Conservation (phyloP, 2,797 vertebrate species). For the Sebastes reedi region DNA sequence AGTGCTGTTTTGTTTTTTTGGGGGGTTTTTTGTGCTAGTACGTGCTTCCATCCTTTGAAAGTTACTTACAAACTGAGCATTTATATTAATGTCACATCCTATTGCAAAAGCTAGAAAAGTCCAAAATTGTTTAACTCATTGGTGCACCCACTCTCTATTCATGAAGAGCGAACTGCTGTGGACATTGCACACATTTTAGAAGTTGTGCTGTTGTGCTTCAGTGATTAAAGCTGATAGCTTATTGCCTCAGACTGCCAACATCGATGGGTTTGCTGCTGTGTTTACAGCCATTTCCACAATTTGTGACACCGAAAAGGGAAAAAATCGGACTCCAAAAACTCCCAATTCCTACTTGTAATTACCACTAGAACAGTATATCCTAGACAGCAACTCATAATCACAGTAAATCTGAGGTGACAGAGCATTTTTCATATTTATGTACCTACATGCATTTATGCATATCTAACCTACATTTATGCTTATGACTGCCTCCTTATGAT, state of each 20-base stretch:
- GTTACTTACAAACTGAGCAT: neutral
- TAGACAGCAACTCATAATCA: slow-evolving; percentile 20
- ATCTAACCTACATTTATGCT: slow-evolving; percentile 34
- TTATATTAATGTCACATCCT: neutral
- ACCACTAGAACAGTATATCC: slow-evolving; percentile 17
- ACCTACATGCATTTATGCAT: slow-evolving; percentile 18
- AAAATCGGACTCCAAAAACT: slow-evolving; percentile 11
- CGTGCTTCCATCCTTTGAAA: neutral
- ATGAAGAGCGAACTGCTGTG: neutral
- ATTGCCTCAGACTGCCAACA: slow-evolving; percentile 29
- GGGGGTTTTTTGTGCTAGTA: neutral
- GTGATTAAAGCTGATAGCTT: slow-evolving; percentile 44
- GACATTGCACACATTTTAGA: neutral
- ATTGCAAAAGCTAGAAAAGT: slow-evolving; percentile 2
- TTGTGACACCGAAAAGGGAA: slow-evolving; percentile 27
- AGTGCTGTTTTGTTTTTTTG: neutral
- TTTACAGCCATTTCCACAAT: slow-evolving; percentile 42
- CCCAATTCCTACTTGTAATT: slow-evolving; percentile 22
- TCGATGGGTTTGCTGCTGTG: slow-evolving; percentile 33
- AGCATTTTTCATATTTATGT: slow-evolving; percentile 41
- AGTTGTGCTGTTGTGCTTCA: slow-evolving; percentile 22
- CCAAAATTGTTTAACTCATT: neutral
- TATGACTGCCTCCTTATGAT: slow-evolving; percentile 10
- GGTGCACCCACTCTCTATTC: neutral
- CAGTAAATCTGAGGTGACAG: slow-evolving; percentile 22